Evolutionary conservation across 2,888 invertebrate genomes (phyloP).

Genomic region (Pollenia angustigena): DNA sequence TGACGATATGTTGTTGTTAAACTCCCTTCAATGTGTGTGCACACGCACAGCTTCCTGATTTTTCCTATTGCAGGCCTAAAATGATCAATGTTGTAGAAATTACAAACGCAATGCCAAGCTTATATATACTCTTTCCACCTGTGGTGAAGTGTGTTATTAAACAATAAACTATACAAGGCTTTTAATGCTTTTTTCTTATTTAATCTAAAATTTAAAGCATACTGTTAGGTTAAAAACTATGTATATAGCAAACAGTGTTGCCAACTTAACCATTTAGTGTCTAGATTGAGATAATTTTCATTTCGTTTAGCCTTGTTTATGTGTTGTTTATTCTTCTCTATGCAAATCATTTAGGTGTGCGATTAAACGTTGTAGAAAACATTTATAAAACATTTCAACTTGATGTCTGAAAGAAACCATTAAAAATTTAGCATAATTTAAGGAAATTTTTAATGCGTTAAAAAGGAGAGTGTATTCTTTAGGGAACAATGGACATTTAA

Average conservation of each 20-base stretch:
- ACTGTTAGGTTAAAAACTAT: neutral
- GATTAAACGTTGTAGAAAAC: neutral
- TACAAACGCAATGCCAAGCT: too few species aligned
- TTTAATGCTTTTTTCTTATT: neutral
- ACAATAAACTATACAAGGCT: conserved; percentile 8
- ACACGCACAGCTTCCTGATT: too few species aligned
- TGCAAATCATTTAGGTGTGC: conserved; percentile 20
- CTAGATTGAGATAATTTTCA: too few species aligned
- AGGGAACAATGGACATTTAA: conserved; percentile 24
- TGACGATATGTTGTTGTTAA: too few species aligned
- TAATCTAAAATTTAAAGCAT: neutral
- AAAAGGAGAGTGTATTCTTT: neutral
- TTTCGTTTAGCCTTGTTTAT: too few species aligned
- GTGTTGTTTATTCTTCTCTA: neutral
- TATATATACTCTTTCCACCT: too few species aligned
- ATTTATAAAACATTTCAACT: conserved; percentile 19
- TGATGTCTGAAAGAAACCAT: neutral
- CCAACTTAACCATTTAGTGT: too few species aligned
- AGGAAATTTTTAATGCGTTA: neutral
- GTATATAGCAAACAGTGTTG: neutral
- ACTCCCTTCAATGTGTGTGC: too few species aligned
- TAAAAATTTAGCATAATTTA: conserved; percentile 25
- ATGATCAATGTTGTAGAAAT: too few species aligned
- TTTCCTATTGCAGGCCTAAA: too few species aligned
- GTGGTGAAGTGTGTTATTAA: too few species aligned